These are phyloP conservation scores for Pelodytes ibericus DNA, from an alignment of 2,797 vertebrate species.

Conservation along the genomic window DNA sequence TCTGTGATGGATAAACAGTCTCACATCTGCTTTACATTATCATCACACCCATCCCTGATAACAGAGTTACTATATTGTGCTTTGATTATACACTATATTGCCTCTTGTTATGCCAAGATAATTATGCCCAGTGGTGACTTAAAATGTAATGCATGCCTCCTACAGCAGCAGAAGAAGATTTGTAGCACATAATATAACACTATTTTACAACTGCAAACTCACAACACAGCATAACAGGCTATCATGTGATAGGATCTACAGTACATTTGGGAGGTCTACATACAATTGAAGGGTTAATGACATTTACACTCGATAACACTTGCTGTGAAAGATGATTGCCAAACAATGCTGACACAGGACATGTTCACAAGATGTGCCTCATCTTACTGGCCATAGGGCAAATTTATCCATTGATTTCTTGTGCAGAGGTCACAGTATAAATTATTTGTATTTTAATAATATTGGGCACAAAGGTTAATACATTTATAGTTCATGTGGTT, in stretches of 20 bases:
- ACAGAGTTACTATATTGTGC: constrained; percentile 25
- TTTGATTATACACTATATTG: constrained; percentile 8
- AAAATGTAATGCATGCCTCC: constrained; percentile 46
- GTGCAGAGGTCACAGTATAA: too few relatives aligned
- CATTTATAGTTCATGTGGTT: too few relatives aligned
- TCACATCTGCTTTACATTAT: constrained; percentile 48
- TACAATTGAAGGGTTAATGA: constrained; percentile 33
- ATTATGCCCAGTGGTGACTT: constrained; percentile 54
- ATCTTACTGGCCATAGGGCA: neutral
- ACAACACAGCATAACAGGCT: constrained; percentile 18
- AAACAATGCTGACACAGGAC: neutral
- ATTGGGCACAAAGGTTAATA: too few relatives aligned
- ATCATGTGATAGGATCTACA: neutral
- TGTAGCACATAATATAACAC: constrained; percentile 53
- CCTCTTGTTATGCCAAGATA: constrained; percentile 46
- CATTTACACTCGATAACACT: constrained; percentile 26
- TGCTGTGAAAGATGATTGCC: constrained; percentile 12
- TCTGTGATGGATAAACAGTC: constrained; percentile 11
- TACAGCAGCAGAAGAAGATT: constrained; percentile 51
- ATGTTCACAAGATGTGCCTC: neutral
- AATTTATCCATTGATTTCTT: too few relatives aligned
- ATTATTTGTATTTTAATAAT: too few relatives aligned
- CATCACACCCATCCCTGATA: constrained; percentile 38
- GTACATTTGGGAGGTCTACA: constrained; percentile 15
- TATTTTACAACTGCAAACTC: constrained; percentile 22